Percentiles rank a stretch among this genome's conserved stretches.
Conservation (phyloP, 2,888 invertebrate species). For the Sinhomidia bicolor region DNA sequence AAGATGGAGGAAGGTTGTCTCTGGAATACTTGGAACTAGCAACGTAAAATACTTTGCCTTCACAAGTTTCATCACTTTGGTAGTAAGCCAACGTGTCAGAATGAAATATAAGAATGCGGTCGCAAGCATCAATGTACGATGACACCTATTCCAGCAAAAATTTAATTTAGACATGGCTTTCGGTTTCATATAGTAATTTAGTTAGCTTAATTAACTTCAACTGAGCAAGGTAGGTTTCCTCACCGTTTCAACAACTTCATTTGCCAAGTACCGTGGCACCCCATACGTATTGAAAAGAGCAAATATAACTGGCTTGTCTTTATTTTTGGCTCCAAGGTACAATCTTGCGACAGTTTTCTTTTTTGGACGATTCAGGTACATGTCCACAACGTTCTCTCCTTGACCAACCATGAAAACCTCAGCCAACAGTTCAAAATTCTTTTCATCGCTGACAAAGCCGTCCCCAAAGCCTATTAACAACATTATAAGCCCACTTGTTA, state of each 20-base stretch:
- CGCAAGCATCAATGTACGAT: constrained; percentile 53
- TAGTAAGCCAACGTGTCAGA: constrained; percentile 70
- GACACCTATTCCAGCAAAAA: constrained; percentile 51
- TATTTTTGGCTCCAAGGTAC: constrained; percentile 43
- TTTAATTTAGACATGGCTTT: neutral
- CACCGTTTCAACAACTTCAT: constrained; percentile 73
- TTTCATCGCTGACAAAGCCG: constrained; percentile 66
- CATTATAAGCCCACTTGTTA: neutral
- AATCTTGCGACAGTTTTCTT: constrained; percentile 67
- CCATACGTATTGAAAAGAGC: constrained; percentile 73
- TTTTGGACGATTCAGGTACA: constrained; percentile 70
- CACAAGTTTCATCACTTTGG: constrained; percentile 66
- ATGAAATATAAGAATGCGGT: constrained; percentile 73
- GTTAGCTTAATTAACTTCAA: neutral
- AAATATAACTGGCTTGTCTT: constrained; percentile 65
- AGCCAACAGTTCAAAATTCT: constrained; percentile 60
- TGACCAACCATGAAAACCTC: constrained; percentile 70
- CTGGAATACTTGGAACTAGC: constrained; percentile 59
- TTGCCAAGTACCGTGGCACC: constrained; percentile 71
- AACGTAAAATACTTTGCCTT: constrained; percentile 70
- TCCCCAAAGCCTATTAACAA: constrained; percentile 74
- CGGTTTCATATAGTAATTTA: neutral
- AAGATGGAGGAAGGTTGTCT: constrained; percentile 31
- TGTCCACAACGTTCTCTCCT: constrained; percentile 74
- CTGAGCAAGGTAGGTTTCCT: too few species aligned